phyloP scores from a whole-genome alignment of 1,140 invertebrate species.

The Epicauta chinensis region DNA sequence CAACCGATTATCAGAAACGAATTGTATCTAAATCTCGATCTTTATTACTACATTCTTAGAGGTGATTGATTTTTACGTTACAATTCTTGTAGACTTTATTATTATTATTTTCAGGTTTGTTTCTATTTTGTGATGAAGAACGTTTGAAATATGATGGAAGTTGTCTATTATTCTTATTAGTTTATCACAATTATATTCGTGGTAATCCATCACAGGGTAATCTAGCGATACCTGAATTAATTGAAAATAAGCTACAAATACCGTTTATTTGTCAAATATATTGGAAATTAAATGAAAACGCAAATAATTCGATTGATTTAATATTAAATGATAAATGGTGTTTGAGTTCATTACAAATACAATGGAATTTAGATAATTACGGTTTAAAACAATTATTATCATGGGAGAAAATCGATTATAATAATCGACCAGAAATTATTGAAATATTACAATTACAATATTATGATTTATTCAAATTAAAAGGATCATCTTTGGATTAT shows the following conservation, averaged over 20 bases:
- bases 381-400: conserved; percentile 38
- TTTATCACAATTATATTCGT: conserved; percentile 46
- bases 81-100: neutral
- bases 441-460: conserved; percentile 42
- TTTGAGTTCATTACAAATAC: conserved; percentile 43
- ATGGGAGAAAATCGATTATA: conserved; percentile 29
- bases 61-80: conserved; percentile 40
- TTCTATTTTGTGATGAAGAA: conserved; percentile 51
- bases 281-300: conserved; percentile 45
- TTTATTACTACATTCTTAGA: conserved; percentile 52
- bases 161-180: conserved; percentile 45
- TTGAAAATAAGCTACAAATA: conserved; percentile 42
- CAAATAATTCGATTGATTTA: conserved; percentile 2
- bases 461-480: conserved; percentile 44
- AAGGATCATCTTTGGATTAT: conserved; percentile 45
- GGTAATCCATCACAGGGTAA: conserved; percentile 37
- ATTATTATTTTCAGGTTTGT: conserved; percentile 43
- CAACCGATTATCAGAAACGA: conserved; percentile 46
- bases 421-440: conserved; percentile 19
- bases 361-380: conserved; percentile 45
- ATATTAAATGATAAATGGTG: conserved; percentile 32
- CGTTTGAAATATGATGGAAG: conserved; percentile 44
- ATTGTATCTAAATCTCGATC: conserved; percentile 46
- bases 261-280: conserved; percentile 47
- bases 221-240: conserved; percentile 47